Evolutionary conservation across 2,888 invertebrate species (phyloP).

Genomic region (Pegoplata infirma): DNA sequence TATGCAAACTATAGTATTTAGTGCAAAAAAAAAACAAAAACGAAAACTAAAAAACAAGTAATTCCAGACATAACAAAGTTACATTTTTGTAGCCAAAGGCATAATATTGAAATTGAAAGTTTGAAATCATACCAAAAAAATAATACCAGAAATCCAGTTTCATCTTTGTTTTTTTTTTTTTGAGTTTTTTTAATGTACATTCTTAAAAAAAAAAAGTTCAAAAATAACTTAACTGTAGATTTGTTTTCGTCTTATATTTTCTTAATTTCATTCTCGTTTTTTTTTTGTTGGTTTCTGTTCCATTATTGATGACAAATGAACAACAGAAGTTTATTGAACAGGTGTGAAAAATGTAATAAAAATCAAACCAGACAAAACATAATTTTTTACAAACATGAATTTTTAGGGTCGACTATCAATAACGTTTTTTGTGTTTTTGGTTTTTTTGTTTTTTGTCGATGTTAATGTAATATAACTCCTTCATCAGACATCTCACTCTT

Average conservation of each 20-base stretch:
- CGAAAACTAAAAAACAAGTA: conserved; percentile 54
- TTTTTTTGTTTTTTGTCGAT: too few relatives aligned
- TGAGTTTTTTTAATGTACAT: conserved; percentile 25
- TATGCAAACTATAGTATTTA: conserved; percentile 60
- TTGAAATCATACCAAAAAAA: conserved; percentile 54
- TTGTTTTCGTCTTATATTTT: too few relatives aligned
- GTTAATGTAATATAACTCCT: conserved; percentile 49
- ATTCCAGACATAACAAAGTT: conserved; percentile 47
- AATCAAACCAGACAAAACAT: conserved; percentile 45
- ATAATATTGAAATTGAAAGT: conserved; percentile 65
- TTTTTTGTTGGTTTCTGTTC: conserved; percentile 18
- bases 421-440: too few relatives aligned
- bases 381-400: background rate
- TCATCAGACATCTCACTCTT: background rate
- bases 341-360: conserved; percentile 59
- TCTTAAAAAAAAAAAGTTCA: conserved; percentile 19
- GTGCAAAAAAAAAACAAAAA: background rate
- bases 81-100: conserved; percentile 54
- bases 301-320: conserved; percentile 55
- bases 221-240: conserved; percentile 21
- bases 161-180: conserved; percentile 3
- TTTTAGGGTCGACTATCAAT: background rate
- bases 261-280: background rate
- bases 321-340: conserved; percentile 53
- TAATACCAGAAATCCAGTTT: conserved; percentile 61